Percentiles rank a stretch among this genome's conserved stretches.
These are phyloP conservation scores for Gambusia holbrooki DNA, from an alignment of 2,113 vertebrate species.

Conservation along the genomic window DNA sequence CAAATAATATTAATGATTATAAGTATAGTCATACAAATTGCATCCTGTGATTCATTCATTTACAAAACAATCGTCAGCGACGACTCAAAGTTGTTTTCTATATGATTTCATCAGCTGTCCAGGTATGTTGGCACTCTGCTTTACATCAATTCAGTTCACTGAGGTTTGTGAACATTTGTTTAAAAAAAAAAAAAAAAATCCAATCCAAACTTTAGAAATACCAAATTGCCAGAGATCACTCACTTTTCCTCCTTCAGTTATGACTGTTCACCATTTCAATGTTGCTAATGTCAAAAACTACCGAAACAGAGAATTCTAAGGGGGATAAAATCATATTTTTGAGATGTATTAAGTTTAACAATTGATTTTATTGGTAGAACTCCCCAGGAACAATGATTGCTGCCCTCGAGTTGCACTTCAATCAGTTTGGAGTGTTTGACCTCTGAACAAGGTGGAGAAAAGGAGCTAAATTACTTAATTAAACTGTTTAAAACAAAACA, in stretches of 20 bases:
- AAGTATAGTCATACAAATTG: too few relatives aligned
- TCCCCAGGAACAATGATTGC: neutral
- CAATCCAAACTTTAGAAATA: neutral
- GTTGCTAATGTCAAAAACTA: neutral
- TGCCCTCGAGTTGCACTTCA: conserved; percentile 15
- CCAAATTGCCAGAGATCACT: neutral
- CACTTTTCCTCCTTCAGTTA: neutral
- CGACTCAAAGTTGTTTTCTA: too few relatives aligned
- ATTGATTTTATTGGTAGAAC: neutral
- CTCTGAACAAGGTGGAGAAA: conserved; percentile 6
- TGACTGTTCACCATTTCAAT: neutral
- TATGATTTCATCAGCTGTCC: too few relatives aligned
- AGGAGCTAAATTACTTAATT: neutral
- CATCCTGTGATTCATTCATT: too few relatives aligned
- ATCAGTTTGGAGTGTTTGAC: conserved; percentile 25
- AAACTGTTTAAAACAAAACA: too few relatives aligned
- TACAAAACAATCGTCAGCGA: too few relatives aligned
- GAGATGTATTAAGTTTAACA: neutral
- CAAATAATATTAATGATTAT: too few relatives aligned
- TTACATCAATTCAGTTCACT: too few relatives aligned
- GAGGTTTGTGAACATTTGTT: too few relatives aligned
- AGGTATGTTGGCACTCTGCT: too few relatives aligned
- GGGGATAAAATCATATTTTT: neutral
- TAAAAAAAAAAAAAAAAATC: neutral
- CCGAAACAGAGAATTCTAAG: neutral